Evolutionary conservation across 2,113 vertebrate species (phyloP).

Genomic region (Ginglymostoma cirratum): DNA sequence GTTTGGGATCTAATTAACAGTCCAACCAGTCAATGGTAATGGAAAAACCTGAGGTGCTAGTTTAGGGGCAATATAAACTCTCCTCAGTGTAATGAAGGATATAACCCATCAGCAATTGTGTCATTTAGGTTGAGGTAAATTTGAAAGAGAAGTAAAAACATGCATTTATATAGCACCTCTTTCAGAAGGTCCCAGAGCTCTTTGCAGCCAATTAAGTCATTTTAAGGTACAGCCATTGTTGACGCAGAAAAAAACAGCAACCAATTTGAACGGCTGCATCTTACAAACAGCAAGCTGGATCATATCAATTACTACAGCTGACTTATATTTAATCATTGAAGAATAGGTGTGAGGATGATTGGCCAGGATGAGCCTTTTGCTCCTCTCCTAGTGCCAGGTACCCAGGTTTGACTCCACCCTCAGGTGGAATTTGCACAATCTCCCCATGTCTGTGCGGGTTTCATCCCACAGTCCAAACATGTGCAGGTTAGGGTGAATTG

Average conservation of each 20-base stretch:
- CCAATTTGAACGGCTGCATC: not conserved
- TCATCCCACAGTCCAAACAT: too few relatives aligned
- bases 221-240: not conserved
- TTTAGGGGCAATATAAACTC: not conserved
- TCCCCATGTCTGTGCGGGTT: too few relatives aligned
- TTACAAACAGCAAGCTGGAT: not conserved
- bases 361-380: too few relatives aligned
- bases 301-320: too few relatives aligned
- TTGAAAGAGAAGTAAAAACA: not conserved
- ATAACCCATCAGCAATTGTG: too few relatives aligned
- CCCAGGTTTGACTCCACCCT: too few relatives aligned
- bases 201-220: not conserved
- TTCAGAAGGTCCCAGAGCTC: not conserved
- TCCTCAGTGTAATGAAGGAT: not conserved
- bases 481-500: too few relatives aligned
- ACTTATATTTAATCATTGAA: not conserved
- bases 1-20: not conserved
- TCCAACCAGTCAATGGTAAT: not conserved
- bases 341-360: too few relatives aligned
- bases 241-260: not conserved
- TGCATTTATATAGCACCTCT: not conserved
- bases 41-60: not conserved
- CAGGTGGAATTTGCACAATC: too few relatives aligned
- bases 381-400: too few relatives aligned
- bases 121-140: not conserved